These are phyloP conservation scores for Drosophila kohkoa DNA, from an alignment of 1,140 invertebrate genomes.

Conservation along the genomic window DNA sequence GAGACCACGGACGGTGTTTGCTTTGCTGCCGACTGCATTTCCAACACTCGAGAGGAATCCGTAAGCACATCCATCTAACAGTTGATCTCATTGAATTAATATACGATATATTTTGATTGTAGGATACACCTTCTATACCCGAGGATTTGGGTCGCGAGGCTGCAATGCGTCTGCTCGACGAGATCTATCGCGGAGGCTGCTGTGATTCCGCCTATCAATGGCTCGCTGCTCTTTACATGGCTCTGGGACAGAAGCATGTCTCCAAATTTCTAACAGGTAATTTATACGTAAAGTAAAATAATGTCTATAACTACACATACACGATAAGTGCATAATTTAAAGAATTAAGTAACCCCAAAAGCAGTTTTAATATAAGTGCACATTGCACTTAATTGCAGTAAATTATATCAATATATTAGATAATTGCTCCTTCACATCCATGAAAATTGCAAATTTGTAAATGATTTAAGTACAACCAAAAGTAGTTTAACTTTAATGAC, in stretches of 20 bases:
- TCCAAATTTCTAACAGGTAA: slow-evolving; percentile 92
- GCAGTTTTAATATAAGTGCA: too few relatives aligned
- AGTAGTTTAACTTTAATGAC: too few relatives aligned
- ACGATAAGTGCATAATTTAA: too few relatives aligned
- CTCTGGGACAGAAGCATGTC: slow-evolving; percentile 96
- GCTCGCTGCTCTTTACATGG: slow-evolving; percentile 95
- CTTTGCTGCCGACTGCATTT: slow-evolving; percentile 89
- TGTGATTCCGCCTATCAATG: slow-evolving; percentile 95
- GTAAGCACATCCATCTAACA: slow-evolving; percentile 34
- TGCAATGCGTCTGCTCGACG: slow-evolving; percentile 92
- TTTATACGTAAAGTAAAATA: too few relatives aligned
- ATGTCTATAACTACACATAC: too few relatives aligned
- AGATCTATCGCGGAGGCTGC: slow-evolving; percentile 97
- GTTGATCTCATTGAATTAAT: not conserved
- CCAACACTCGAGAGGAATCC: slow-evolving; percentile 67
- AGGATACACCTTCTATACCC: slow-evolving; percentile 88
- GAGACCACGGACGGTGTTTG: slow-evolving; percentile 96
- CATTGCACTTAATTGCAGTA: too few relatives aligned
- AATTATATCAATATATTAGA: too few relatives aligned
- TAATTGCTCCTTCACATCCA: too few relatives aligned
- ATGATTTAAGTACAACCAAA: too few relatives aligned
- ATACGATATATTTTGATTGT: slow-evolving; percentile 40
- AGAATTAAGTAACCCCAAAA: too few relatives aligned
- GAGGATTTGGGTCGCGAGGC: slow-evolving; percentile 96
- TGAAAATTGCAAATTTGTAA: too few relatives aligned